Evolutionary conservation across 1,140 invertebrate genomes (phyloP).

Genomic region (Megathymus violae): DNA sequence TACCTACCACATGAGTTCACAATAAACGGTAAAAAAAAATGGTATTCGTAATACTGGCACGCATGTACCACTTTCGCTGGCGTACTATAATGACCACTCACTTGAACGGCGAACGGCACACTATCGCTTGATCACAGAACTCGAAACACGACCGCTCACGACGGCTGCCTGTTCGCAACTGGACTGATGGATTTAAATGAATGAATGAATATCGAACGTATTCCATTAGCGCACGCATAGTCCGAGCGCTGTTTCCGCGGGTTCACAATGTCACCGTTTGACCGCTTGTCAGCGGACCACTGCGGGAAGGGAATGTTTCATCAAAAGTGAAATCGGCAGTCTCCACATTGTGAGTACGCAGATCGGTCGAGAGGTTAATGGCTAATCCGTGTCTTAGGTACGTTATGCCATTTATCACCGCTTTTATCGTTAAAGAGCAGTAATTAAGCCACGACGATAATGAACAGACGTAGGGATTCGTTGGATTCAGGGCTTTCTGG

Average conservation of each 20-base stretch:
- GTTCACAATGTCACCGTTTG: no score
- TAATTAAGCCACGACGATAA: no score
- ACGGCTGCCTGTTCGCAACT: slow-evolving; percentile 2
- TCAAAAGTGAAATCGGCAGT: no score
- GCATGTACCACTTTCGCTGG: slow-evolving; percentile 3
- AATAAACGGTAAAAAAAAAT: background rate
- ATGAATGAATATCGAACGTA: slow-evolving; percentile 2
- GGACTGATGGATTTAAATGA: background rate
- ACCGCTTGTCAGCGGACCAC: no score
- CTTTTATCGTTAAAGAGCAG: no score
- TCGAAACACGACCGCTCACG: background rate
- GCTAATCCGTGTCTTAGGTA: no score
- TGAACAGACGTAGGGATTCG: no score
- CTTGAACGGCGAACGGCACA: background rate
- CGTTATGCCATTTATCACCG: no score
- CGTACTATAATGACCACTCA: slow-evolving; percentile 4
- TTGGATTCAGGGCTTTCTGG: no score
- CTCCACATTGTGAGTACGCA: no score
- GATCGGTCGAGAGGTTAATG: no score
- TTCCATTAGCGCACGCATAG: background rate
- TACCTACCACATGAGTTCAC: background rate
- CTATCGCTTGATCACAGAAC: background rate
- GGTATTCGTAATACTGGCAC: background rate
- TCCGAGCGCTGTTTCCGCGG: background rate
- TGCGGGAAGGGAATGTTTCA: no score